Base-by-base conservation (phyloP, 2,888 invertebrate species). In the Brachyptera putata region DNA sequence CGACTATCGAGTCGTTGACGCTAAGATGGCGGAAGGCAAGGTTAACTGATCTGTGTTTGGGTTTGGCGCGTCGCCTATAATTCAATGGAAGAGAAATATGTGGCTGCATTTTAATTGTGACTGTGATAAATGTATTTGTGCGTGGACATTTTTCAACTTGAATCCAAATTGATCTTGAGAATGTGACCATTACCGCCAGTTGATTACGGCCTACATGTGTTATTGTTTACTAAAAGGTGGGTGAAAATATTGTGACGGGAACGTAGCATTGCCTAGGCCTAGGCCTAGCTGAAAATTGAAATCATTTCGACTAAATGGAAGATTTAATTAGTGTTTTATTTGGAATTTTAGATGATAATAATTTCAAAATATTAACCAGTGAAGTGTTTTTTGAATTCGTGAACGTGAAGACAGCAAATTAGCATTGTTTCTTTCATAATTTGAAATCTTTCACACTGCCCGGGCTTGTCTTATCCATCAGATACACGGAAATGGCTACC, bases 401-500 rank as follows among this genome's bases (percentile, higher is more conserved):
- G n/a, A n/a, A n/a, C n/a, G n/a, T n/a, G n/a, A n/a, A n/a, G n/a
- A n/a, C 7, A 30, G 30, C 5, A 30, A 30, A 30, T 30, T 30
- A 30, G 30, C 5, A 30, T 11, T 30, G 30, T 30, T 30, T 5
- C 30, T 7, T 30, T 30, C 30, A 7, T 7, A 56, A 56, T 59
- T 62, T 59, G 56, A 62, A 62, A 59, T 56, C 56, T 50, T 11
- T 50, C 14, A 55, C 25, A 14, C 55, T 55, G 43, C 62, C 62
- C 60, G 62, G 60, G 57, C 62, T 57, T 57, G 34, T 57, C 46
- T 56, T 56, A 36, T 18, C 36, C 16, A 30, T 18, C 14, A 9
- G 24, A 46, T 25, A 22, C 39, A 36, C 13, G 22, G 37, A 58
- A 60, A 63, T 61, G 61, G 63, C 61, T 57, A 63, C 61, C 61